Conservation (phyloP, 2,888 invertebrate genomes). For the Stenoptilia bipunctidactyla region DNA sequence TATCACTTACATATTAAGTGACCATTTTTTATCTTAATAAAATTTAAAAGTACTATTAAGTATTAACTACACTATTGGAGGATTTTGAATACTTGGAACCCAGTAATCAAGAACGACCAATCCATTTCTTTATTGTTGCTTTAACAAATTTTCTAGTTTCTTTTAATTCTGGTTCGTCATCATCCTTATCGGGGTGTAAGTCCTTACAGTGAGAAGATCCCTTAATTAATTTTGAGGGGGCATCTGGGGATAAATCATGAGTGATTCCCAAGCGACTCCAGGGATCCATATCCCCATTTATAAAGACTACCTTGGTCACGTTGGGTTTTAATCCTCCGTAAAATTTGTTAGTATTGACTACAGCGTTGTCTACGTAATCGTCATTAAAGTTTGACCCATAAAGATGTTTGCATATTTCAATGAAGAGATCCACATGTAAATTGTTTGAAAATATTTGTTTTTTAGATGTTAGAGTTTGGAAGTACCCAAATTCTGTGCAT, state of each 20-base stretch:
- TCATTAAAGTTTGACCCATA: conserved; percentile 49
- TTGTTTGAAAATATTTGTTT: conserved; percentile 71
- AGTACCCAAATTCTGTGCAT: conserved; percentile 84
- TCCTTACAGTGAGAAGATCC: conserved; percentile 43
- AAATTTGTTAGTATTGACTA: conserved; percentile 50
- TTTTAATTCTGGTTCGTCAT: conserved; percentile 41
- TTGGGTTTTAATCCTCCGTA: conserved; percentile 61
- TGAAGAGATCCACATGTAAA: conserved; percentile 40
- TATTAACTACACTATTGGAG: too few species aligned
- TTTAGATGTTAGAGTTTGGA: conserved; percentile 72
- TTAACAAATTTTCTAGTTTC: conserved; percentile 39
- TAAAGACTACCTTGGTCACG: conserved; percentile 66
- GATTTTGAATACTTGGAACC: too few species aligned
- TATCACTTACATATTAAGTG: too few species aligned
- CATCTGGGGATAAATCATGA: conserved; percentile 43
- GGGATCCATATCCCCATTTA: conserved; percentile 72
- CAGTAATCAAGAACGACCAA: too few species aligned
- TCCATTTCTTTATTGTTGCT: conserved; percentile 47
- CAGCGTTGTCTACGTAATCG: conserved; percentile 34
- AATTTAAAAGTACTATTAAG: too few species aligned
- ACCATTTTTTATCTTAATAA: too few species aligned
- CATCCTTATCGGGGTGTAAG: conserved; percentile 30
- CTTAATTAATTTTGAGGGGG: conserved; percentile 42
- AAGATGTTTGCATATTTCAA: conserved; percentile 40
- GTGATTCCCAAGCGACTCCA: conserved; percentile 67